These are phyloP conservation scores for Patagioenas fasciata DNA, from an alignment of 2,113 vertebrate genomes.

Conservation along the genomic window DNA sequence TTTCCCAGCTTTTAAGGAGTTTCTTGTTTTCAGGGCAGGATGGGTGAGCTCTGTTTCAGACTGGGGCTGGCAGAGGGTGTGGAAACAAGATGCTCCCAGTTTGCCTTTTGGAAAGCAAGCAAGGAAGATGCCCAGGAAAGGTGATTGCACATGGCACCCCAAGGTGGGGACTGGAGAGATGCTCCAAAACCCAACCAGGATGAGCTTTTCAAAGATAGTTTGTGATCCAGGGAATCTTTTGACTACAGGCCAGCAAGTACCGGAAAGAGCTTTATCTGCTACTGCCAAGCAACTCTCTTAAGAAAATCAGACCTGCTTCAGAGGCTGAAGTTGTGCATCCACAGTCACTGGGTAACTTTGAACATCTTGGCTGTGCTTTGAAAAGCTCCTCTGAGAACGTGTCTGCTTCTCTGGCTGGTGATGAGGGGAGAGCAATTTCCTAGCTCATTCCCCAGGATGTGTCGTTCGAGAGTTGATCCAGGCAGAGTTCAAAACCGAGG, in stretches of 20 bases:
- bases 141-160: rapidly evolving
- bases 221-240: neutral
- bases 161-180: rapidly evolving
- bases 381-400: neutral
- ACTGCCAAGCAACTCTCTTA: neutral
- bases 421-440: neutral
- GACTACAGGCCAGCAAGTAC: neutral
- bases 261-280: neutral
- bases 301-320: neutral
- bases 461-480: neutral
- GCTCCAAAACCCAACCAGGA: neutral
- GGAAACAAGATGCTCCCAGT: neutral
- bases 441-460: neutral
- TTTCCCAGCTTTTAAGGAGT: neutral
- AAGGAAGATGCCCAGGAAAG: neutral
- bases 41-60: rapidly evolving
- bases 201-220: neutral
- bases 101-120: neutral
- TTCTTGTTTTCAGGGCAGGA: neutral
- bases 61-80: neutral
- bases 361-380: neutral
- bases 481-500: neutral
- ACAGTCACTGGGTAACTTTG: neutral
- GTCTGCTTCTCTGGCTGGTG: neutral
- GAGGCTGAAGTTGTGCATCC: neutral